Percentiles rank a stretch among this genome's conserved stretches.
Evolutionary conservation across 2,888 invertebrate species (phyloP).

Genomic region (Drosophila engyochracea): DNA sequence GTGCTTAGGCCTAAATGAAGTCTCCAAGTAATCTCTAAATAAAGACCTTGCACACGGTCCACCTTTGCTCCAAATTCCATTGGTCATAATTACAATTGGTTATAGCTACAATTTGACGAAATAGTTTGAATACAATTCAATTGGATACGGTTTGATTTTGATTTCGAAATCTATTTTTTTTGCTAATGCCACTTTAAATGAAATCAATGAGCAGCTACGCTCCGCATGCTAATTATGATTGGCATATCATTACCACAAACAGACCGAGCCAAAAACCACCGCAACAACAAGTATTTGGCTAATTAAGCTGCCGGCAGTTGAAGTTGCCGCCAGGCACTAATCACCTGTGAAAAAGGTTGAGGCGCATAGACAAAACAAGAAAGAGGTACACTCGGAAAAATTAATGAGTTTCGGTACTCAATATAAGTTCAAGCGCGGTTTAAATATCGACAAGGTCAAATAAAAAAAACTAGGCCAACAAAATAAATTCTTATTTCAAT

Average conservation of each 20-base stretch:
- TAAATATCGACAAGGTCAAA: background rate
- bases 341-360: constrained; percentile 70
- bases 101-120: constrained; percentile 46
- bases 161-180: constrained; percentile 40
- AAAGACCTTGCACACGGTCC: constrained; percentile 37
- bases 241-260: constrained; percentile 74
- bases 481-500: background rate
- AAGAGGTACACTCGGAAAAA: constrained; percentile 9
- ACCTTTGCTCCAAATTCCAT: constrained; percentile 56
- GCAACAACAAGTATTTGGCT: constrained; percentile 33
- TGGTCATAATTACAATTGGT: constrained; percentile 39
- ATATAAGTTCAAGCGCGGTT: background rate
- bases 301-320: constrained; percentile 46
- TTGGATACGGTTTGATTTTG: constrained; percentile 45
- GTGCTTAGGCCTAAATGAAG: constrained; percentile 49
- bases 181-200: constrained; percentile 71
- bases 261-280: constrained; percentile 29
- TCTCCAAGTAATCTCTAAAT: background rate
- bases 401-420: background rate
- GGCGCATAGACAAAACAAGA: constrained; percentile 14
- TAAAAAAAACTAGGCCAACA: background rate
- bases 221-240: constrained; percentile 73
- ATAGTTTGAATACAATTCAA: constrained; percentile 33
- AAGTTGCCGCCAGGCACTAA: constrained; percentile 60
- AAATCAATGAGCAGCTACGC: constrained; percentile 64